A percentile compares a stretch with the other conserved stretches of the same genome.
These are phyloP conservation scores for Dipodomys stephensi DNA, from an alignment of 2,113 vertebrate genomes.

Conservation along the genomic window DNA sequence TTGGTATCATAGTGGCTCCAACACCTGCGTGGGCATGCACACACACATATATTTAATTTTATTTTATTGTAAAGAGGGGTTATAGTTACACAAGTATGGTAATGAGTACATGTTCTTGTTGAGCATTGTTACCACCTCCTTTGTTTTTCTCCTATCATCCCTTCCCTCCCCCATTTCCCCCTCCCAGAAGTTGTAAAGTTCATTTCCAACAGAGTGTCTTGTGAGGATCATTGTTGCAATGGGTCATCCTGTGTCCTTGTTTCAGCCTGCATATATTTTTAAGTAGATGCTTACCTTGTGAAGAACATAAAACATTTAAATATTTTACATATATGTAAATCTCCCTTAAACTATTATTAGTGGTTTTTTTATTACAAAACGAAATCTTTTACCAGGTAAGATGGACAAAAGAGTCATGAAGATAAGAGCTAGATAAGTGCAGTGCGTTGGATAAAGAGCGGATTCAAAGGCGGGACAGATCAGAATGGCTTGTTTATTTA, in stretches of 20 bases:
- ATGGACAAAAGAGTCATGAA: not conserved
- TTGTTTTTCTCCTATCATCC: no score
- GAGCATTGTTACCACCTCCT: no score
- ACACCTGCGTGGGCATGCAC: not conserved
- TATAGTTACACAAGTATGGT: no score
- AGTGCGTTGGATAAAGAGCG: not conserved
- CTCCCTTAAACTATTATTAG: no score
- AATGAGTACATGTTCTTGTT: no score
- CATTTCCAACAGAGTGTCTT: no score
- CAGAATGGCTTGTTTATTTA: not conserved
- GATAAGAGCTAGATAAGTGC: not conserved
- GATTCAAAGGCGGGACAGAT: not conserved
- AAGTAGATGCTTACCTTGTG: constrained; percentile 19
- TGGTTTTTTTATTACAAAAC: not conserved
- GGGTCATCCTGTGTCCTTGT: no score
- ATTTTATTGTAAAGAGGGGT: no score
- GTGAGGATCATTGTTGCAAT: no score
- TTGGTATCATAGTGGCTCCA: not conserved
- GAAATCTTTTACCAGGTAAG: constrained; percentile 8
- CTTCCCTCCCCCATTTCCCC: no score
- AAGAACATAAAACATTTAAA: not conserved
- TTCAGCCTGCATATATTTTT: not conserved
- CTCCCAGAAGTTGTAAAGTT: no score
- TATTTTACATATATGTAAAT: not conserved
- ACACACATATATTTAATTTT: no score